Base-by-base conservation (phyloP, 1,140 invertebrate genomes). In the Melipona quadrifasciata region DNA sequence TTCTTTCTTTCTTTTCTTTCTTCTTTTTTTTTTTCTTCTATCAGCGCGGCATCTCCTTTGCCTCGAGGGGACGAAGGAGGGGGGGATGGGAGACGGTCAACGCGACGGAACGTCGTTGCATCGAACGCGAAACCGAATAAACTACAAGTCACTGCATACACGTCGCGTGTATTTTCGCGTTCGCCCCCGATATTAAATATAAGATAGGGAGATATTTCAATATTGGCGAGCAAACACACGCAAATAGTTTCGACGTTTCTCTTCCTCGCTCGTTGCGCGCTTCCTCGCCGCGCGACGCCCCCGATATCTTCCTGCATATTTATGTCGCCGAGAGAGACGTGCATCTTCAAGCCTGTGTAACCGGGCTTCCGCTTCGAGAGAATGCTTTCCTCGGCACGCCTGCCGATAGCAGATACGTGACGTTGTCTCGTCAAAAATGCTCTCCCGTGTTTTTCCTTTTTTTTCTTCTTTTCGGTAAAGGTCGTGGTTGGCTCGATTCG, bases 171-270 rank as follows among this genome's bases (percentile, higher is more conserved):
- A 47, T 39, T 24, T 21, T 47, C 27, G 5, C 81, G n/a, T 86
- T 88, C 82, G 77, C n/a, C 78, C 78, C 55, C 83, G 85, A 91
- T 92, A 90, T 92, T 92, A 93, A 94, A 93, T 91, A 91, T 92
- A 92, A 89, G 80, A 77, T n/a, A n/a, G 39, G 72, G 89, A 91
- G 89, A 91, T 91, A 93, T 94, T 93, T 94, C 92, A 93, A 93
- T 94, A 93, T 92, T 91, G 90, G 87, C 88, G 86, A 72, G 80
- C 82, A 91, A 91, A 92, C 88, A 89, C 71, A 82, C 47, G 76
- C 80, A 86, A 86, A 78, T 72, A 92, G 65, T 82, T 55, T 78
- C 65, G 58, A 67, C 86, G 78, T 82, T 64, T 81, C 55, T 67
- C 68, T n/a, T 55, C 73, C 67, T 27, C 47, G 76, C 78, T 76